Evolutionary conservation across 1,140 invertebrate species (phyloP).

Genomic region (Holotrichia oblita): DNA sequence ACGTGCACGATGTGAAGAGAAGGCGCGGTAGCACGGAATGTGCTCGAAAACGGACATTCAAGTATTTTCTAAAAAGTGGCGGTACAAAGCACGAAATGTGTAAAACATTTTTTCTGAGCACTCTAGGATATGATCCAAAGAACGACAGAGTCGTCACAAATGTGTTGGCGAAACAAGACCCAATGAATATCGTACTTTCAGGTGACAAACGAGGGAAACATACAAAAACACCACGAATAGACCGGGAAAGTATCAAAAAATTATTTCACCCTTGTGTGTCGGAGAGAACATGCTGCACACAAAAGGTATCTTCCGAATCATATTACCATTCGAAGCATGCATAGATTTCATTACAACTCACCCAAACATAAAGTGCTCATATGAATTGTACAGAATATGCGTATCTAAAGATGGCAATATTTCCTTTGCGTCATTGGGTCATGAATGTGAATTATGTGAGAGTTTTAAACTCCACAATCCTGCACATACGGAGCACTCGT

Average conservation of each 20-base stretch:
- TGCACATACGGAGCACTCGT: too few species aligned
- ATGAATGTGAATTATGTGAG: too few species aligned
- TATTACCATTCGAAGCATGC: not conserved
- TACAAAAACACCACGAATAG: not conserved
- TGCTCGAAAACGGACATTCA: not conserved
- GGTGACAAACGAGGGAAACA: not conserved
- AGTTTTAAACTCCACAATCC: too few species aligned
- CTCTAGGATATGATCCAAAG: not conserved
- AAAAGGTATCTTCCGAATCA: too few species aligned
- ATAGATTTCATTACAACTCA: too few species aligned
- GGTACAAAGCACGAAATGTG: not conserved
- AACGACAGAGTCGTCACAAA: not conserved
- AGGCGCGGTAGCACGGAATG: constrained; percentile 44
- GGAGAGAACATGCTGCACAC: too few species aligned
- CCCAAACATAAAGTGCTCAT: too few species aligned
- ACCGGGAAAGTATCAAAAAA: not conserved
- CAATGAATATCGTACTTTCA: not conserved
- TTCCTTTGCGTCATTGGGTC: too few species aligned
- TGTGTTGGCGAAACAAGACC: not conserved
- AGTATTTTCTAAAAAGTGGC: not conserved
- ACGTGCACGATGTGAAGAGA: not conserved
- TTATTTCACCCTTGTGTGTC: too few species aligned
- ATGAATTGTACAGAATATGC: too few species aligned
- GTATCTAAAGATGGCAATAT: too few species aligned
- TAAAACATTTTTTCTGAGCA: not conserved